phyloP scores from a whole-genome alignment of 2,797 vertebrate species.

The Mus caroli region DNA sequence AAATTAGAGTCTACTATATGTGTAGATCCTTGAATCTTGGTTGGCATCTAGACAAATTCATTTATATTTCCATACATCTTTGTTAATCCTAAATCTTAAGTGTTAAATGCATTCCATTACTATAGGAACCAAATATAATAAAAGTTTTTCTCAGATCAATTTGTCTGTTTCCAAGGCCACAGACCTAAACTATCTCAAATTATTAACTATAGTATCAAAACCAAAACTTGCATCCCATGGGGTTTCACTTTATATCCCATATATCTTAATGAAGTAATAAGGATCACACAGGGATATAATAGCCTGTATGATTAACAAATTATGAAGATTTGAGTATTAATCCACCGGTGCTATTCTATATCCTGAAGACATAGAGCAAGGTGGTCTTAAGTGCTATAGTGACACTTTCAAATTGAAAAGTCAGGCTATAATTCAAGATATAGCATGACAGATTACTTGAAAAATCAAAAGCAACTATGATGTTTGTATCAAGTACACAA shows the following conservation, averaged over 20 bases:
- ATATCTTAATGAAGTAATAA: slow-evolving; percentile 59
- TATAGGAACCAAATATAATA: neutral
- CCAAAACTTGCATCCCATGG: neutral
- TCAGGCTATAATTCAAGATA: slow-evolving; percentile 53
- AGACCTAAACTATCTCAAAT: neutral
- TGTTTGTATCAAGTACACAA: slow-evolving; percentile 51
- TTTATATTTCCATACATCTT: neutral
- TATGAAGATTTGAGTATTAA: slow-evolving; percentile 10
- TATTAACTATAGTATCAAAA: neutral
- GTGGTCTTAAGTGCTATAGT: neutral
- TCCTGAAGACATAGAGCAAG: slow-evolving; percentile 33
- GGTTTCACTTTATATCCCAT: slow-evolving; percentile 28
- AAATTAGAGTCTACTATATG: neutral
- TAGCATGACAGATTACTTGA: neutral
- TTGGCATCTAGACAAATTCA: neutral
- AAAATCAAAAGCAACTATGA: slow-evolving; percentile 18
- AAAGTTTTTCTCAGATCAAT: neutral
- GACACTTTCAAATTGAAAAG: slow-evolving; percentile 43
- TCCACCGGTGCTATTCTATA: neutral
- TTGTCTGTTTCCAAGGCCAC: neutral
- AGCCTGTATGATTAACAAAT: slow-evolving; percentile 1
- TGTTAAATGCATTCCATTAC: neutral
- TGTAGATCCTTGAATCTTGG: neutral
- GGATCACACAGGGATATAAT: neutral
- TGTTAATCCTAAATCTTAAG: neutral